A percentile compares a stretch with the other conserved stretches of the same genome.
Evolutionary conservation across 2,113 vertebrate genomes (phyloP).

Genomic region (Hypanus sabinus): DNA sequence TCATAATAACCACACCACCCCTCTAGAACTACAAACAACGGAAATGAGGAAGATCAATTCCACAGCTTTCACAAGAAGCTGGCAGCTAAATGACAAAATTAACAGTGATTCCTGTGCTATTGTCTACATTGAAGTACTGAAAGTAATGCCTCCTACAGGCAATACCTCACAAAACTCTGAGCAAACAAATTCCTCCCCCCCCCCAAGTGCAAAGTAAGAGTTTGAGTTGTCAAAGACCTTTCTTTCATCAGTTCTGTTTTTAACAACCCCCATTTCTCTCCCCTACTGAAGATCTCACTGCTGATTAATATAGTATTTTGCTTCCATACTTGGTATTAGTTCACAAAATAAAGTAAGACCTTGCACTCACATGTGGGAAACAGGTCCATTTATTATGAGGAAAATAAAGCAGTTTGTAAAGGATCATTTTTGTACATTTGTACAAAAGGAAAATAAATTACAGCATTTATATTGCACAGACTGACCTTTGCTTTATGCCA

Average conservation of each 20-base stretch:
- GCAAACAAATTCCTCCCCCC: too few species aligned
- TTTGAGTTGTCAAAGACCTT: too few species aligned
- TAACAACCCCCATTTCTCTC: too few species aligned
- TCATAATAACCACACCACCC: too few species aligned
- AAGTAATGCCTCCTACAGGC: neutral
- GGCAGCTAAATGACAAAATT: too few species aligned
- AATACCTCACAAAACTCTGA: neutral
- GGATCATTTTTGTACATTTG: neutral
- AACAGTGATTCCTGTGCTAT: neutral
- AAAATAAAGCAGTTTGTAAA: slow-evolving; percentile 9
- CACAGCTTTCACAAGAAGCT: too few species aligned
- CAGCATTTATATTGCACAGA: neutral
- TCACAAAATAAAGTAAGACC: neutral
- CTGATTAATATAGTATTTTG: too few species aligned
- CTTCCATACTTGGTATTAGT: neutral
- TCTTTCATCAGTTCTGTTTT: too few species aligned
- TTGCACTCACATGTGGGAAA: slow-evolving; percentile 8
- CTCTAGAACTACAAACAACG: too few species aligned
- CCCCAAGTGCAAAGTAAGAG: too few species aligned
- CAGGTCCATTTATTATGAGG: slow-evolving; percentile 13
- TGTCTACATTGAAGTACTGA: neutral
- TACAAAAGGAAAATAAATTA: slow-evolving; percentile 19
- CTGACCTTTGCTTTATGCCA: slow-evolving; percentile 13
- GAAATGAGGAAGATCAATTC: too few species aligned
- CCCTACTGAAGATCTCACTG: too few species aligned